Conservation (phyloP, 1,140 invertebrate genomes). For the Rhynchophorus ferrugineus region DNA sequence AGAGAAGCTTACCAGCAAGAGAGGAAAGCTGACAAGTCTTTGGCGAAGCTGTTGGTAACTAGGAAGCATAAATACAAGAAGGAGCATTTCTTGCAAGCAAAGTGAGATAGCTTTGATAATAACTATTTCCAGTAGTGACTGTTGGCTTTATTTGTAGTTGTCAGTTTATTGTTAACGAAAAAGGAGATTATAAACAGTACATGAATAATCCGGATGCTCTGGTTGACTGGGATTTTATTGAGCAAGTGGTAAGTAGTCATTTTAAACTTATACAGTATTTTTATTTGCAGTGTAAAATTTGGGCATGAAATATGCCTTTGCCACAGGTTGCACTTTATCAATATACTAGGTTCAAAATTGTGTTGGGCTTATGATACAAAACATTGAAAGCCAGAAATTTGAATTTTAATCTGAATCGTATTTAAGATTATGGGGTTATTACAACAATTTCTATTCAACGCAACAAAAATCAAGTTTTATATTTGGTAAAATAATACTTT, state of each 20-base stretch:
- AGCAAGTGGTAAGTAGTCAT: slow-evolving; percentile 74
- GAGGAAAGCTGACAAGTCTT: slow-evolving; percentile 13
- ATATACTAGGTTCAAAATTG: no score
- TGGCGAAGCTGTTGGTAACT: slow-evolving; percentile 39
- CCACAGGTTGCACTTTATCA: no score
- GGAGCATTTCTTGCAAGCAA: slow-evolving; percentile 88
- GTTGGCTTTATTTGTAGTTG: slow-evolving; percentile 58
- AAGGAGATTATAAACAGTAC: slow-evolving; percentile 69
- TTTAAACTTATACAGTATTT: neutral
- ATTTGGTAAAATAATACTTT: no score
- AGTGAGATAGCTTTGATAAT: slow-evolving; percentile 52
- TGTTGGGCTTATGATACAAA: no score
- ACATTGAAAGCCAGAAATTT: no score
- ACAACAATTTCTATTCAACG: no score
- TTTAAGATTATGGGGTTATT: no score
- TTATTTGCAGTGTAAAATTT: no score
- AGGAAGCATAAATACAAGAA: slow-evolving; percentile 74
- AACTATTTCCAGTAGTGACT: neutral
- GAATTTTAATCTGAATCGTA: no score
- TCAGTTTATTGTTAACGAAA: slow-evolving; percentile 84
- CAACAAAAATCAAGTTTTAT: no score
- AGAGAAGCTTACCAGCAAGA: slow-evolving; percentile 42
- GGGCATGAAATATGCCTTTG: no score
- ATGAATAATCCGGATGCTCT: slow-evolving; percentile 76
- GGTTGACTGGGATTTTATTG: slow-evolving; percentile 85